Percentiles rank a stretch among this genome's conserved stretches.
Evolutionary conservation across 2,888 invertebrate genomes (phyloP).

Genomic region (Pelosia muscerda): DNA sequence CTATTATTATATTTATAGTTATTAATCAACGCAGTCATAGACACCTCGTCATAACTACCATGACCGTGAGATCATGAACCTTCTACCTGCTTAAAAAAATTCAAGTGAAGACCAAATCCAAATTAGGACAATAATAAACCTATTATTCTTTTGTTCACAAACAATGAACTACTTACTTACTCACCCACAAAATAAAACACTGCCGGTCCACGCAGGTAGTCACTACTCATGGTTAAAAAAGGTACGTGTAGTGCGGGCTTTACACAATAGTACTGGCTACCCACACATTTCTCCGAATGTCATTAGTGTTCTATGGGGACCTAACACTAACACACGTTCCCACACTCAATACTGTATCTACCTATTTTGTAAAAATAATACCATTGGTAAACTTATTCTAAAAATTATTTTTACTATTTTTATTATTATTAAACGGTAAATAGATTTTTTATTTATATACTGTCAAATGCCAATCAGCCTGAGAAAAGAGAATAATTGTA

Average conservation of each 20-base stretch:
- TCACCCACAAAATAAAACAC: conserved; percentile 1
- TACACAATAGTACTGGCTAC: conserved; percentile 15
- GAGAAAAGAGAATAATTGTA: too few species aligned
- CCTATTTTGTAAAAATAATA: not conserved
- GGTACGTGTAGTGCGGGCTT: too few species aligned
- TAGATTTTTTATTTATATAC: too few species aligned
- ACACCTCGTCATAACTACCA: not conserved
- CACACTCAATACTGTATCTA: not conserved
- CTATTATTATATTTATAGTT: too few species aligned
- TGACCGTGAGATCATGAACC: not conserved
- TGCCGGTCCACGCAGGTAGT: not conserved
- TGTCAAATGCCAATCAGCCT: too few species aligned
- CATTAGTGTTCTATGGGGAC: conserved; percentile 28
- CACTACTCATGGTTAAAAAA: not conserved
- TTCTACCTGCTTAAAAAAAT: not conserved
- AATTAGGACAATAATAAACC: not conserved
- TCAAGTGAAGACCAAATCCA: not conserved
- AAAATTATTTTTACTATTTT: too few species aligned
- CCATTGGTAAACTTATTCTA: too few species aligned
- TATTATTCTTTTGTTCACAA: not conserved
- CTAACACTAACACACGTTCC: not conserved
- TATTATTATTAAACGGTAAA: too few species aligned
- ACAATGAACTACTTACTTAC: not conserved
- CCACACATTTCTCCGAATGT: conserved; percentile 42
- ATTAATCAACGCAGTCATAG: too few species aligned